These are phyloP conservation scores for Dasysyrphus tricinctus DNA, from an alignment of 2,888 invertebrate genomes.

Conservation along the genomic window DNA sequence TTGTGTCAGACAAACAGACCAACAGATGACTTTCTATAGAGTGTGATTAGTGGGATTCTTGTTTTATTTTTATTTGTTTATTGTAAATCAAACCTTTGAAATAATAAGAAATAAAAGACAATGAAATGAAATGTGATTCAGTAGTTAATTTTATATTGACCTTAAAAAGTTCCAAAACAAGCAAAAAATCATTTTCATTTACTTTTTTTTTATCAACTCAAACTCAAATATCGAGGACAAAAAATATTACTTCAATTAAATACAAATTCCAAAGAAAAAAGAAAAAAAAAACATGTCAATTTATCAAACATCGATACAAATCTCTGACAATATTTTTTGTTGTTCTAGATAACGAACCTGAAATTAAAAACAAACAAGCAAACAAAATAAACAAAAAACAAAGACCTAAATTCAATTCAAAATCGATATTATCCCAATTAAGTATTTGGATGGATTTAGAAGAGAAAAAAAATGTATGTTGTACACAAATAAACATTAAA, in stretches of 20 bases:
- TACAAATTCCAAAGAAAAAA: neutral
- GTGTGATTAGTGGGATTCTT: too few relatives aligned
- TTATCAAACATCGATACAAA: slow-evolving; percentile 1
- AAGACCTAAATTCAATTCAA: neutral
- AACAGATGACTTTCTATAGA: too few relatives aligned
- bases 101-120: too few relatives aligned
- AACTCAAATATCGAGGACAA: neutral
- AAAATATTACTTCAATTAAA: too few relatives aligned
- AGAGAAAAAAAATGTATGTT: neutral
- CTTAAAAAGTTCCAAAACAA: neutral
- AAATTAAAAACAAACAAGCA: neutral
- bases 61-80: too few relatives aligned
- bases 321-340: slow-evolving; percentile 4
- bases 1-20: too few relatives aligned
- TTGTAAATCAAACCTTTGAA: too few relatives aligned
- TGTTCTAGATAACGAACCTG: slow-evolving; percentile 3
- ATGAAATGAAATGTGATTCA: neutral
- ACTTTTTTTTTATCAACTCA: neutral
- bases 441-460: neutral
- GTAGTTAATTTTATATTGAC: neutral
- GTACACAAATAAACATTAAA: slow-evolving; percentile 10
- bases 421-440: slow-evolving; percentile 23
- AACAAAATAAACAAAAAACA: neutral
- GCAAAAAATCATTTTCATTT: neutral
- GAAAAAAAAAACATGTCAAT: neutral